A percentile compares a stretch with the other conserved stretches of the same genome.
Conservation (phyloP, 2,113 vertebrate species). For the Excalfactoria chinensis region DNA sequence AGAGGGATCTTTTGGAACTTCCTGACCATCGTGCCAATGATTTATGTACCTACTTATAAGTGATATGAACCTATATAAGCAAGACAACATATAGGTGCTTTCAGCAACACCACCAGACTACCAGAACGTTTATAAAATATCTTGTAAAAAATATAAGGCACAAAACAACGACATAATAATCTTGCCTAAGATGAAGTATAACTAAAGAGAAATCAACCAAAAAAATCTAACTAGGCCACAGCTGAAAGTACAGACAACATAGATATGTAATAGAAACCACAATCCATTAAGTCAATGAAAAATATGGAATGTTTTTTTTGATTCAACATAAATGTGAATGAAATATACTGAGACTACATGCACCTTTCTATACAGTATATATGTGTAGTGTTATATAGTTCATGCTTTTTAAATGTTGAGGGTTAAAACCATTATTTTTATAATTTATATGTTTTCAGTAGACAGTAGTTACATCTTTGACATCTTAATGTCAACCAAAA, state of each 20-base stretch:
- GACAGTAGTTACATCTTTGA: not conserved
- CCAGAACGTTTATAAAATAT: not conserved
- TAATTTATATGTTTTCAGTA: not conserved
- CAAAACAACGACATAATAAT: not conserved
- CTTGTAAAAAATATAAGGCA: not conserved
- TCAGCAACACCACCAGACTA: not conserved
- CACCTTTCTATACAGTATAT: too few species aligned
- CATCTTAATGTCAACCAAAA: not conserved
- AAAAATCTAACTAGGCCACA: not conserved
- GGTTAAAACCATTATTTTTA: not conserved
- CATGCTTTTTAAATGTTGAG: accelerated
- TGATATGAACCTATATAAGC: not conserved
- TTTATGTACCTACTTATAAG: not conserved
- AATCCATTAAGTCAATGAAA: not conserved
- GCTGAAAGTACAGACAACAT: not conserved
- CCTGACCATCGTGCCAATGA: not conserved
- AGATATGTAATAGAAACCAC: not conserved
- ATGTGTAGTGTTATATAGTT: not conserved
- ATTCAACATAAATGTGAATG: not conserved
- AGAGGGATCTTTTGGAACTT: not conserved
- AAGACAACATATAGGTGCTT: not conserved
- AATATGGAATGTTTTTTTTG: not conserved
- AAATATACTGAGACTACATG: not conserved
- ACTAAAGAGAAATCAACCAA: not conserved
- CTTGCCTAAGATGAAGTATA: not conserved